These are phyloP conservation scores for Paralinhomoeus sp. DNA, from an alignment of 2,888 invertebrate genomes.

Conservation along the genomic window DNA sequence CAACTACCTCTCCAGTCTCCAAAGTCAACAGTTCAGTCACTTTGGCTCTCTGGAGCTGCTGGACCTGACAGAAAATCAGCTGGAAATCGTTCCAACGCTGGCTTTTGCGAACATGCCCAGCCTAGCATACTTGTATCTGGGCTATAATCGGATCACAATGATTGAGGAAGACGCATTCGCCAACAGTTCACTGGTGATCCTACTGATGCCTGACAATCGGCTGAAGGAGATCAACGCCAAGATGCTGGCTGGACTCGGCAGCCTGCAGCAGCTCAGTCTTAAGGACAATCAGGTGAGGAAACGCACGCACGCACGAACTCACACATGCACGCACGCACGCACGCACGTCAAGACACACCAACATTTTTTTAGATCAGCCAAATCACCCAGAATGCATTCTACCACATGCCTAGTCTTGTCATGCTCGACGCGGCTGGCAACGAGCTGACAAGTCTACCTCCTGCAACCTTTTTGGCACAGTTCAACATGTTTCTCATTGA, in stretches of 20 bases:
- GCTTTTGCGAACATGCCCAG: slow-evolving; percentile 13
- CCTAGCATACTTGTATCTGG: slow-evolving; percentile 19
- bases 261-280: slow-evolving; percentile 21
- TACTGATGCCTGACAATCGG: slow-evolving; percentile 15
- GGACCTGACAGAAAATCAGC: slow-evolving; percentile 14
- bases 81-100: slow-evolving; percentile 8
- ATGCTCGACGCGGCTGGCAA: slow-evolving; percentile 23
- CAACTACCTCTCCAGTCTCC: slow-evolving; percentile 14
- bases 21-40: slow-evolving; percentile 15
- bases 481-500: slow-evolving; percentile 22
- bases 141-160: slow-evolving; percentile 11
- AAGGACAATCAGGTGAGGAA: slow-evolving; percentile 20
- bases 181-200: slow-evolving; percentile 14
- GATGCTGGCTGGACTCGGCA: slow-evolving; percentile 13
- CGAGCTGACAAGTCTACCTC: slow-evolving; percentile 13
- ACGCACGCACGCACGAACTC: too few species aligned
- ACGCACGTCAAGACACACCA: neutral
- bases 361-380: slow-evolving; percentile 14
- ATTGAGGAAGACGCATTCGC: slow-evolving; percentile 18
- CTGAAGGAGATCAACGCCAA: slow-evolving; percentile 12
- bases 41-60: slow-evolving; percentile 21
- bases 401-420: slow-evolving; percentile 17
- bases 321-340: too few species aligned
- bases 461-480: slow-evolving; percentile 22
- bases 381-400: slow-evolving; percentile 22